Evolutionary conservation across 2,797 vertebrate species (phyloP).

Genomic region (Lepilemur ruficaudatus): DNA sequence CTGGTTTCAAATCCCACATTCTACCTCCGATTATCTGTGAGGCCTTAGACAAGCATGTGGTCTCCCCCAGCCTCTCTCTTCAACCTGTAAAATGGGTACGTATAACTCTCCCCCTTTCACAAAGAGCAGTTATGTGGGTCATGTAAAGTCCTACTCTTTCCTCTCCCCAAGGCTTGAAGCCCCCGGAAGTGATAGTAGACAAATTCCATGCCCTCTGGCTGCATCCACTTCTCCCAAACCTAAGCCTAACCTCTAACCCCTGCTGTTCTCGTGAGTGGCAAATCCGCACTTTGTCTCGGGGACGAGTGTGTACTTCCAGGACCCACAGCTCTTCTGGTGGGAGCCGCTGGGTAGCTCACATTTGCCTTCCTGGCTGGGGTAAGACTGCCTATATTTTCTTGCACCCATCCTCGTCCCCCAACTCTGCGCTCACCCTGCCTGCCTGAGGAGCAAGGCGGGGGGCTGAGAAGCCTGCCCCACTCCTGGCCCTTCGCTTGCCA

Average conservation of each 20-base stretch:
- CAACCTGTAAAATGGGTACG: not conserved
- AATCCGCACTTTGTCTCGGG: not conserved
- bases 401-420: accelerated
- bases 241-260: not conserved
- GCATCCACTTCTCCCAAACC: not conserved
- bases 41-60: not conserved
- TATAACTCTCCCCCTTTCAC: not conserved
- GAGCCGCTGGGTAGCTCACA: not conserved
- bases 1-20: not conserved
- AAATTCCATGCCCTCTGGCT: not conserved
- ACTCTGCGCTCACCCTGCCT: not conserved
- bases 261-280: not conserved
- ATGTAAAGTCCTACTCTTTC: not conserved
- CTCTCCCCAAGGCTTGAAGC: not conserved
- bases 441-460: not conserved
- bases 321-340: not conserved
- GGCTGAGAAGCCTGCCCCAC: not conserved
- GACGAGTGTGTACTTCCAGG: accelerated
- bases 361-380: no score
- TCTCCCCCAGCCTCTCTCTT: not conserved
- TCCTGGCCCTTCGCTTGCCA: not conserved
- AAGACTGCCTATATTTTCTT: not conserved
- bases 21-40: not conserved
- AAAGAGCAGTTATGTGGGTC: not conserved
- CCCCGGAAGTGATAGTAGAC: not conserved